Evolutionary conservation across 1,140 invertebrate species (phyloP), one percentile per base, ranked within the genome.

Genomic region (Drosophila serrata): DNA sequence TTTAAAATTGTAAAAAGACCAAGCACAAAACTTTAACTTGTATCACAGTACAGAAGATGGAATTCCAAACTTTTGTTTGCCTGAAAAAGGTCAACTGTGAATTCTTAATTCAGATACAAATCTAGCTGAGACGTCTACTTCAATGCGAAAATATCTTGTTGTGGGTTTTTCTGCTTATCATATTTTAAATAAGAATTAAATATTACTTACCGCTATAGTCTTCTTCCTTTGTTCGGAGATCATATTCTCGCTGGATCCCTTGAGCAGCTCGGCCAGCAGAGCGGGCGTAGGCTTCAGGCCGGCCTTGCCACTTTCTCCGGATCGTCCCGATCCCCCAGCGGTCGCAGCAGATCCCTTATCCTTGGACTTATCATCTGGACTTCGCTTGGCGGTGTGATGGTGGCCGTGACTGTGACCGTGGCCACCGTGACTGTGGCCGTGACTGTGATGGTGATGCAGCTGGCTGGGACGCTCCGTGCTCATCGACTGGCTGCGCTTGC

Each of bases 211-310:
- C 87, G 91, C 81, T 75, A 82, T 79, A 11, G 82, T 92, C 62
- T 92, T 90, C 73, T 92, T 72, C 0, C 85, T 81, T 59, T 93
- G 92, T 65, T 93, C 93, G 33, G 94, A 94, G 6, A 95, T 94
- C 37, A 96, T 93, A 60, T 95, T 94, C 91, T 97, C 96, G 12
- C 96, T 97, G 77, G 95, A 96, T 19, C 96, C 96, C 59, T 95
- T 94, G 15, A 97, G 93, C 40, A 97, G 93, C 86, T 96, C 95
- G 13, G 95, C 95, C 31, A 97, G 92, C 27, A 97, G 92, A 81
- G 96, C 95, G 0, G 94, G 95, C 53, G 95, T 95, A 3, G 95
- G 95, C 79, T 95, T 94, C 19, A 95, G 61, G 81, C 90, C 49
- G 53, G 81, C 42, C 79, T 64, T 78, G 61, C 42, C 33, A 29